Percentiles rank a stretch among this genome's conserved stretches.
phyloP scores from a whole-genome alignment of 2,797 vertebrate genomes.

The Lagorchestes hirsutus region DNA sequence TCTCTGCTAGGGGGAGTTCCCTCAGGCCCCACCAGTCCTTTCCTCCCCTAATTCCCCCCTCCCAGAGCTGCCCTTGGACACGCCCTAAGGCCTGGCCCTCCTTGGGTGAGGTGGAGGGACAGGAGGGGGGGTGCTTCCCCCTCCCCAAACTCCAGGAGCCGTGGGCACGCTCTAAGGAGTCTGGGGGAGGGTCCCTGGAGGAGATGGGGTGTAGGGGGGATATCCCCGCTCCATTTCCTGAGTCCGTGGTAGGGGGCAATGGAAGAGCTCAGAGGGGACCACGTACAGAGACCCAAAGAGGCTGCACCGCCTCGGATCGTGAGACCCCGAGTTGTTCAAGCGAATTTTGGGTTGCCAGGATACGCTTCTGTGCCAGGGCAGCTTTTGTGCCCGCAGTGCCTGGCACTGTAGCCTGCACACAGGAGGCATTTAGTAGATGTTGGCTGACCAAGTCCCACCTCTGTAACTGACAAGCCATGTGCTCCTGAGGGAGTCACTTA shows the following conservation, averaged over 20 bases:
- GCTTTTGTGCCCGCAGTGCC: too few species aligned
- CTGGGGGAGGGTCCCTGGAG: neutral
- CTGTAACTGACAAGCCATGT: neutral
- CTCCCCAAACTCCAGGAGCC: neutral
- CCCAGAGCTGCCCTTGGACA: too few species aligned
- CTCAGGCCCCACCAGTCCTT: neutral
- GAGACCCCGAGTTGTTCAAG: neutral
- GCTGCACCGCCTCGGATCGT: accelerated
- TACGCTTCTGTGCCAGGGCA: too few species aligned
- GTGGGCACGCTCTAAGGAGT: neutral
- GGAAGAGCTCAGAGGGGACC: neutral
- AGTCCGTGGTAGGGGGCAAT: too few species aligned
- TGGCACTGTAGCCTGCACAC: too few species aligned
- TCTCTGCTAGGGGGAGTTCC: neutral
- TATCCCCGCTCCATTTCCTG: neutral
- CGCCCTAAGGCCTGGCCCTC: accelerated
- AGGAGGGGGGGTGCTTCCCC: neutral
- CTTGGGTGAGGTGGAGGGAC: neutral
- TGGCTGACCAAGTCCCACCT: neutral
- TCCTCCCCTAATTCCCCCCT: accelerated
- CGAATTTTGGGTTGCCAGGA: neutral
- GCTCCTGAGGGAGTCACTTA: too few species aligned
- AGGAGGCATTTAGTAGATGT: neutral
- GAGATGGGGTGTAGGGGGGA: neutral
- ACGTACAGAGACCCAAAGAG: neutral